Evolutionary conservation across 2,888 invertebrate genomes (phyloP).

Genomic region (Deroplatys truncata): DNA sequence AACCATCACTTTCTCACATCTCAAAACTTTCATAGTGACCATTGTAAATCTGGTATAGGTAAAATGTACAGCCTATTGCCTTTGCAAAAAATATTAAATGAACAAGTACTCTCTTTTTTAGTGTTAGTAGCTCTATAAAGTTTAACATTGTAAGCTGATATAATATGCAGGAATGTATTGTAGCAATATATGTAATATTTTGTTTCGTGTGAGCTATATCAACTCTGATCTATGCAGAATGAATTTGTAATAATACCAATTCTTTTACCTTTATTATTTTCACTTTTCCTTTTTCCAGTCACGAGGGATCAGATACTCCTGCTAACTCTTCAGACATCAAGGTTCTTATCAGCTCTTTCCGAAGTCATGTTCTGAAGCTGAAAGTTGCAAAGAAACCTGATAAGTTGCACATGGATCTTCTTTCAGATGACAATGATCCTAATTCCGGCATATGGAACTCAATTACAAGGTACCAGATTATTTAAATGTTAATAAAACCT

Average conservation of each 20-base stretch:
- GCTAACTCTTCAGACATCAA: slow-evolving; percentile 66
- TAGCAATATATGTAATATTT: no score
- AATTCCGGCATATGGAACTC: slow-evolving; percentile 86
- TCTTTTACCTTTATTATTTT: no score
- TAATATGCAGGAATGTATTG: no score
- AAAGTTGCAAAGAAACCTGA: slow-evolving; percentile 88
- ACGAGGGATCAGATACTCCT: slow-evolving; percentile 72
- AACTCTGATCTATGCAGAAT: no score
- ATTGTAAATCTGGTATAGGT: no score
- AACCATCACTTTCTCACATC: no score
- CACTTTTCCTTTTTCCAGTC: slow-evolving; percentile 47
- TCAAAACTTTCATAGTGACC: no score
- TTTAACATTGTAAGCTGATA: no score
- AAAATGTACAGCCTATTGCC: no score
- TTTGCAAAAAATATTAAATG: background rate
- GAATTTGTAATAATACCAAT: no score
- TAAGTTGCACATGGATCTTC: slow-evolving; percentile 78
- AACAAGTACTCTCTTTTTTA: background rate
- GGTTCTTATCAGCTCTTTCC: slow-evolving; percentile 75
- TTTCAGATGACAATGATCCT: slow-evolving; percentile 64
- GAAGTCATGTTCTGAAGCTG: slow-evolving; percentile 87
- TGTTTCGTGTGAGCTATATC: no score
- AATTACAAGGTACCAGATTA: slow-evolving; percentile 69
- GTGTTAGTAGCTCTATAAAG: no score
- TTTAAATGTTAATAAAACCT: background rate